Percentiles rank a stretch among this genome's conserved stretches.
These are phyloP conservation scores for Acromyrmex echinatior DNA, from an alignment of 1,140 invertebrate species.

Conservation along the genomic window DNA sequence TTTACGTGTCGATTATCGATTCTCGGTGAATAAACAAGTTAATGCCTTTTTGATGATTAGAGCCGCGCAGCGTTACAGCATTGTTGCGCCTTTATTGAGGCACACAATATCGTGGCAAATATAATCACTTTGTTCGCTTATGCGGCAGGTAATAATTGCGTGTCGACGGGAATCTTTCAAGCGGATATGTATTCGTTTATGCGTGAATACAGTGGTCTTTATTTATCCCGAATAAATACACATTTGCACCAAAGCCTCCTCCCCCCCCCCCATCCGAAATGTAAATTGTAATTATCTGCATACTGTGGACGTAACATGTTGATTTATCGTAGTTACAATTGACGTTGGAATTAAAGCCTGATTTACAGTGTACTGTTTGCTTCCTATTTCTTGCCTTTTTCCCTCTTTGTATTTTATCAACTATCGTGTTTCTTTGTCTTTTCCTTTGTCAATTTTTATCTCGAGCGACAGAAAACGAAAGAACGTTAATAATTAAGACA, in stretches of 20 bases:
- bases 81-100: slow-evolving; percentile 1
- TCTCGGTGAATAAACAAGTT: slow-evolving; percentile 30
- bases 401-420: no score
- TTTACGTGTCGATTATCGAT: slow-evolving; percentile 35
- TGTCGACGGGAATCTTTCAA: slow-evolving; percentile 28
- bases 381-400: no score
- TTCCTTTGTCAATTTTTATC: no score
- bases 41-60: slow-evolving; percentile 40
- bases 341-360: slow-evolving; percentile 1
- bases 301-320: slow-evolving; percentile 1
- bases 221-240: slow-evolving; percentile 67
- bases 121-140: slow-evolving; percentile 38
- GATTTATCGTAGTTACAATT: slow-evolving; percentile 31
- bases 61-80: not conserved
- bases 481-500: no score
- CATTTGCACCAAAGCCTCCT: slow-evolving; percentile 42
- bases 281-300: slow-evolving; percentile 32
- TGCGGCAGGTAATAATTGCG: slow-evolving; percentile 18
- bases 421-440: no score
- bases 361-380: no score
- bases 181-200: not conserved
- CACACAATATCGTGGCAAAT: slow-evolving; percentile 27
- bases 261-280: not conserved
- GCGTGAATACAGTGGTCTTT: slow-evolving; percentile 55
- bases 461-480: no score